Conservation (phyloP, 2,888 invertebrate species). For the Netelia virgata region DNA sequence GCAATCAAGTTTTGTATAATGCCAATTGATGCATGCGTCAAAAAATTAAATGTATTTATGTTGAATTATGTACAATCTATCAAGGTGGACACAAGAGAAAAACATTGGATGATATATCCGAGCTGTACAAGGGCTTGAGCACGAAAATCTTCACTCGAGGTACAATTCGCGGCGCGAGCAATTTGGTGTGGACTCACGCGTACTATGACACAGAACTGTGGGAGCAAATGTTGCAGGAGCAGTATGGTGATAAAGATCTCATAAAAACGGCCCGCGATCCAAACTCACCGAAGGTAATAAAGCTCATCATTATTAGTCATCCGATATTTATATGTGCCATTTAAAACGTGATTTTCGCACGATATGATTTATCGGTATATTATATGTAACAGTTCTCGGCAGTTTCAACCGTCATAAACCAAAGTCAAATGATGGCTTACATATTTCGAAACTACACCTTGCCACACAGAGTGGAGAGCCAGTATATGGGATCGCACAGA, state of each 20-base stretch:
- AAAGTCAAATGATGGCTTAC: constrained; percentile 90
- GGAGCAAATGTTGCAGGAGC: constrained; percentile 91
- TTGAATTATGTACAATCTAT: constrained; percentile 25
- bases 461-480: constrained; percentile 89
- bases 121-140: constrained; percentile 87
- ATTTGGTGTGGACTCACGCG: constrained; percentile 93
- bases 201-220: constrained; percentile 95
- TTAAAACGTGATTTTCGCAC: too few species aligned
- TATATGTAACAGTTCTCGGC: constrained; percentile 88
- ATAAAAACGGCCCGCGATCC: constrained; percentile 87
- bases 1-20: too few species aligned
- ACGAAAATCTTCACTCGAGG: constrained; percentile 89
- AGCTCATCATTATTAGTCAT: constrained; percentile 1
- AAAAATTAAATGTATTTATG: constrained; percentile 19
- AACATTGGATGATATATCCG: constrained; percentile 87
- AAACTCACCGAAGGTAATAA: constrained; percentile 87
- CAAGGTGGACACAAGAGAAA: constrained; percentile 86
- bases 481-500: constrained; percentile 90
- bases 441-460: constrained; percentile 94
- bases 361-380: constrained; percentile 23
- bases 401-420: constrained; percentile 93
- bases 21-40: not conserved
- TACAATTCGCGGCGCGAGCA: constrained; percentile 89
- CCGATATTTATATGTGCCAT: too few species aligned
- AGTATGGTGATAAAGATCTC: constrained; percentile 88